Evolutionary conservation across 2,113 vertebrate species (phyloP), one percentile per base, ranked within the genome.

Genomic region (Colius striatus): DNA sequence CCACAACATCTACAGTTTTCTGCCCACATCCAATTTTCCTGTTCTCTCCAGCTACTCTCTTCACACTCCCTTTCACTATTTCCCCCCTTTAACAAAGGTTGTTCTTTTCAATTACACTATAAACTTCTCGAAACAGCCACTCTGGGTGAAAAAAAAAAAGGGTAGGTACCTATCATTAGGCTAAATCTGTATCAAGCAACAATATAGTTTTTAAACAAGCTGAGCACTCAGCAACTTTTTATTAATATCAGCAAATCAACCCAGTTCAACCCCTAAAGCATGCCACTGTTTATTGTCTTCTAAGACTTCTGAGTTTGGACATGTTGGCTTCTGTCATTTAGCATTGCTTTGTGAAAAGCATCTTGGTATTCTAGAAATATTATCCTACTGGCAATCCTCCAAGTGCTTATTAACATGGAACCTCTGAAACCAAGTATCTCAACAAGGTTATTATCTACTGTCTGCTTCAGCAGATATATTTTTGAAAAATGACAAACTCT

Each of bases 381-480:
- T 38, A 65, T 20, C 50, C 43, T 58, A 29, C 30, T 15, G 29
- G 80, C 88, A 63, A 43, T 30, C 61, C 38, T 87, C 83, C 86
- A 94, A 67, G 65, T 4, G 48, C 73, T 87, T 15, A 50, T 45
- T 80, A 92, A 66, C 62, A 58, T 0, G 0, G 12, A 91, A 62
- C 13, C 68, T 80, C 77, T 80, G 75, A 61, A 91, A 91, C 34
- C 61, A 87, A 47, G 54, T 21, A 68, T 70, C 47, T 55, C 8
- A 2, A 80, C 53, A 82, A 87, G 84, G 94, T 90, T 73, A 87
- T 76, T 26, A 92, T 75, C 89, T 70, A n/a, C 36, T 54, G 77
- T 25, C 55, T 87, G 65, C 50, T 89, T 62, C 67, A 79, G 50
- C 36, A 92, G 58, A 83, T 32, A 5, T 3, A 58, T 23, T 58